Conservation (phyloP, 2,113 vertebrate genomes). For the Thamnophis sirtalis region DNA sequence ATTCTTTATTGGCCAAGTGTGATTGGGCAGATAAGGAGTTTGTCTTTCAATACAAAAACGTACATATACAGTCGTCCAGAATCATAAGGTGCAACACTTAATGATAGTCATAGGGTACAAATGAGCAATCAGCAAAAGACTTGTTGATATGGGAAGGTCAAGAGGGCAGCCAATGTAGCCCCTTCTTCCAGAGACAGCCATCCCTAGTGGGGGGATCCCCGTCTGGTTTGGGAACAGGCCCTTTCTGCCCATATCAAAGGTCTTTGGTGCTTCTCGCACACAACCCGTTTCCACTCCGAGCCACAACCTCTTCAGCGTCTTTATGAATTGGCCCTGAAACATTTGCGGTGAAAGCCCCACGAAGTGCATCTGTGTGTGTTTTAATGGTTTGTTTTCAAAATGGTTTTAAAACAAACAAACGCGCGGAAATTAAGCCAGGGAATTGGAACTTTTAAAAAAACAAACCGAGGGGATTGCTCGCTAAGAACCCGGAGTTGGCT, state of each 20-base stretch:
- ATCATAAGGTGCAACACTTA: too few species aligned
- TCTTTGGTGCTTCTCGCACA: too few species aligned
- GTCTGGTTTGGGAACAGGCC: too few species aligned
- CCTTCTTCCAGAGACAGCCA: not conserved
- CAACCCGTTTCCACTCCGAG: not conserved
- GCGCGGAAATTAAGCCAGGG: not conserved
- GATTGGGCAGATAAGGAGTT: too few species aligned
- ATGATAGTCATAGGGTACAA: too few species aligned
- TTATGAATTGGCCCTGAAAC: not conserved
- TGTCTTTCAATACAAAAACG: too few species aligned
- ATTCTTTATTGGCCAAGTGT: too few species aligned
- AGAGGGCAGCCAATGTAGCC: not conserved
- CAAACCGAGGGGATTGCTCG: slow-evolving; percentile 38
- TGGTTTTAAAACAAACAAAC: slow-evolving; percentile 11
- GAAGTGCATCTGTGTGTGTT: too few species aligned
- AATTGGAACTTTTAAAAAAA: slow-evolving; percentile 43
- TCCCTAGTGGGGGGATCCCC: not conserved
- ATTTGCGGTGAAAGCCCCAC: not conserved
- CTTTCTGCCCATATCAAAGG: too few species aligned
- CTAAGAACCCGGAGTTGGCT: slow-evolving; percentile 39
- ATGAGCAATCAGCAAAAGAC: too few species aligned
- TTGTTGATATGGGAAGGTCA: not conserved
- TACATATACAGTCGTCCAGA: too few species aligned
- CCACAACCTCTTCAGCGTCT: not conserved
- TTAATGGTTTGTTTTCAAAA: too few species aligned